These are phyloP conservation scores for Hypomecis punctinalis DNA, from an alignment of 2,888 invertebrate genomes.

Conservation along the genomic window DNA sequence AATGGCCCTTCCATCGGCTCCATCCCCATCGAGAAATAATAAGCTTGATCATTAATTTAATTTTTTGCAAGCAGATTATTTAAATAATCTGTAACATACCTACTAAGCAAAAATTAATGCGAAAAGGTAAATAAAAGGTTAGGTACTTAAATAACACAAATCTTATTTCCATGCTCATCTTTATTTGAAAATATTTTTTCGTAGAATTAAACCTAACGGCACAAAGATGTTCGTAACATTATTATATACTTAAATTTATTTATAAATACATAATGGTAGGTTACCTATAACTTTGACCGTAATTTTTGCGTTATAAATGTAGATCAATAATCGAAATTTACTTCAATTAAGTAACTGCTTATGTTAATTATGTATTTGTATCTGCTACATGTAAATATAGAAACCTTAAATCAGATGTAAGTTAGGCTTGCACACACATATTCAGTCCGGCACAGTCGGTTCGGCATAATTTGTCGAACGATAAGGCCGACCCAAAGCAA, in stretches of 20 bases:
- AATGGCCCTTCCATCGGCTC: no score
- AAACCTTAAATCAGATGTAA: not conserved
- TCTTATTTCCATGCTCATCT: constrained; percentile 53
- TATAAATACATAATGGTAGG: not conserved
- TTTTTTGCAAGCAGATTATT: no score
- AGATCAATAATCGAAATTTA: not conserved
- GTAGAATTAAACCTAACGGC: constrained; percentile 48
- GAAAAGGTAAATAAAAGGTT: constrained; percentile 7
- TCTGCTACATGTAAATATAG: constrained; percentile 1
- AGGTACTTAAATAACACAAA: constrained; percentile 41
- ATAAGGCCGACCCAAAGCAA: no score
- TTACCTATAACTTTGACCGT: not conserved
- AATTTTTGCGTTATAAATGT: no score
- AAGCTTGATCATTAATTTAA: no score
- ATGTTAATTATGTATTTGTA: not conserved
- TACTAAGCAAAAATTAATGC: no score
- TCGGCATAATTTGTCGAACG: no score
- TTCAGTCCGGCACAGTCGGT: no score
- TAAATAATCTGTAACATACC: no score
- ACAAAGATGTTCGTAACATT: constrained; percentile 28
- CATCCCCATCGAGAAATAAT: no score
- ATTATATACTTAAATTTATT: not conserved
- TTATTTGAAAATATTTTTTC: constrained; percentile 68
- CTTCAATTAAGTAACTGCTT: not conserved
- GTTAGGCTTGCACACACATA: no score